These are phyloP conservation scores for Tyrannus savana DNA, from an alignment of 2,113 vertebrate species.

Conservation along the genomic window DNA sequence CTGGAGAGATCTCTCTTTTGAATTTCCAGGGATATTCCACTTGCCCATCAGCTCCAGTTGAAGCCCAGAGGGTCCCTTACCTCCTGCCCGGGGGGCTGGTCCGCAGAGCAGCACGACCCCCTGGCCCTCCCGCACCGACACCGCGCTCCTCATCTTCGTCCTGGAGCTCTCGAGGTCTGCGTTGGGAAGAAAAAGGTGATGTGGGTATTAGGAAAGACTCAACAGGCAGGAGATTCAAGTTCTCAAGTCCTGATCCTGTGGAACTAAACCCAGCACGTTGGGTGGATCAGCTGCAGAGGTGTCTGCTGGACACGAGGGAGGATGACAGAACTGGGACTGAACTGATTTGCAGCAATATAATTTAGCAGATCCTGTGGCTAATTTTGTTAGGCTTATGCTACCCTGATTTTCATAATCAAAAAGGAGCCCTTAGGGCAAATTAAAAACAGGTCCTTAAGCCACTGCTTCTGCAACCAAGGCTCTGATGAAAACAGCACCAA, in stretches of 20 bases:
- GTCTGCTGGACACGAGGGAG: not conserved
- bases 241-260: accelerated
- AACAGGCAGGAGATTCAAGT: not conserved
- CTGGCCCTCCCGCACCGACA: slow-evolving; percentile 93
- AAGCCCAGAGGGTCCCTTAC: slow-evolving; percentile 67
- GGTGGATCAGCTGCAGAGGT: accelerated
- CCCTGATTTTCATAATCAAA: not conserved
- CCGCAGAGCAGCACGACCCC: slow-evolving; percentile 93
- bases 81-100: slow-evolving; percentile 84
- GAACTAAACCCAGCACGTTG: accelerated
- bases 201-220: not conserved
- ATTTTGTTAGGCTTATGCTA: not conserved
- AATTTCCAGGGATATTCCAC: not conserved
- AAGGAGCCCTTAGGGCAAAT: not conserved
- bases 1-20: not conserved
- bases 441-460: not conserved
- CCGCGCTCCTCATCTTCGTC: slow-evolving; percentile 84
- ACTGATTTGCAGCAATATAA: not conserved
- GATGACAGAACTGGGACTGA: not conserved
- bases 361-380: not conserved
- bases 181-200: slow-evolving; percentile 7
- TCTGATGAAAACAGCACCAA: not conserved
- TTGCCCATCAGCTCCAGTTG: accelerated
- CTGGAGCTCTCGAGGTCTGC: slow-evolving; percentile 88
- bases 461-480: not conserved